These are phyloP conservation scores for Eugnorisma glareosa DNA, from an alignment of 2,888 invertebrate genomes.

Conservation along the genomic window DNA sequence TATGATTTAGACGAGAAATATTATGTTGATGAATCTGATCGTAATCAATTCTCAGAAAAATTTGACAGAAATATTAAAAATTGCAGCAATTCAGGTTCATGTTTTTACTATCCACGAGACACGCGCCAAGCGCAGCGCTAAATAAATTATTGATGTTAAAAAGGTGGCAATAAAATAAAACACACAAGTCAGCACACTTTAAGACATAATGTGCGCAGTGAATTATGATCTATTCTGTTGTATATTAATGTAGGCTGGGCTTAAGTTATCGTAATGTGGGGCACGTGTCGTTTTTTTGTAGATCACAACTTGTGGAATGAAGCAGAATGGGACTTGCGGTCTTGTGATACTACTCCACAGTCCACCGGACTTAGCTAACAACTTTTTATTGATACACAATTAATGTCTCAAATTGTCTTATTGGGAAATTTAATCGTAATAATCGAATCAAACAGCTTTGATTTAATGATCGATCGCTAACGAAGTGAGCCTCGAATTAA, in stretches of 20 bases:
- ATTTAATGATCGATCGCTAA: constrained; percentile 57
- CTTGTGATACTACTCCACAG: constrained; percentile 57
- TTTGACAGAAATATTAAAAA: not conserved
- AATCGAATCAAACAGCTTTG: constrained; percentile 58
- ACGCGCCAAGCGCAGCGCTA: constrained; percentile 14
- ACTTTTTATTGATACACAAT: constrained; percentile 62
- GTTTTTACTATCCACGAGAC: constrained; percentile 7
- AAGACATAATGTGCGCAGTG: constrained; percentile 56
- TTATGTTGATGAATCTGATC: not conserved
- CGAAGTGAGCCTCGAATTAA: constrained; percentile 48
- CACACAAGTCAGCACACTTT: constrained; percentile 48
- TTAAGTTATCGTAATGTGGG: constrained; percentile 63
- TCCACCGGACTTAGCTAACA: constrained; percentile 55
- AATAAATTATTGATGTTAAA: constrained; percentile 54
- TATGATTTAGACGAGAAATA: not conserved
- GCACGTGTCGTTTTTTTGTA: constrained; percentile 65
- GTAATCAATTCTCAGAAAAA: not conserved
- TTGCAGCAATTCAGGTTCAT: not conserved
- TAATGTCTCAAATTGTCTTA: constrained; percentile 61
- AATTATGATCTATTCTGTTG: constrained; percentile 61
- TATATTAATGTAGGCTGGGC: constrained; percentile 55
- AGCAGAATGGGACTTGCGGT: constrained; percentile 54
- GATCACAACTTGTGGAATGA: constrained; percentile 58
- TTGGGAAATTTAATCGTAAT: constrained; percentile 62
- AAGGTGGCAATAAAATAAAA: constrained; percentile 57